phyloP scores from a whole-genome alignment of 1,140 invertebrate genomes.

The Drosophila subpulchrella region DNA sequence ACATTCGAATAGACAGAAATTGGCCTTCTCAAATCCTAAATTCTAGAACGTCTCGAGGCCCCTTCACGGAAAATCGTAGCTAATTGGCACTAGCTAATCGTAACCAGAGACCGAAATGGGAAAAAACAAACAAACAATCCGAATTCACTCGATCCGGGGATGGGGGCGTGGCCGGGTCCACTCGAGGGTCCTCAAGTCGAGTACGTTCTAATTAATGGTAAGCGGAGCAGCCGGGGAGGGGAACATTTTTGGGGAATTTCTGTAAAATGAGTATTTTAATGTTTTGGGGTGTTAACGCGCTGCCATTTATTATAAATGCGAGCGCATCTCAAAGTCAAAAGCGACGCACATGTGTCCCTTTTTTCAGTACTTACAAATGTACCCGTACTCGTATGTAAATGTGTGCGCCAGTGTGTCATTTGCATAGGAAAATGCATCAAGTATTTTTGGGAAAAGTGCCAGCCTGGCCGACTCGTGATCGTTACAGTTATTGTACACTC shows the following conservation, averaged over 20 bases:
- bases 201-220: constrained; percentile 64
- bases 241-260: constrained; percentile 62
- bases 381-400: constrained; percentile 30
- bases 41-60: not conserved
- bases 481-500: constrained; percentile 23
- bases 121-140: constrained; percentile 66
- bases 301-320: constrained; percentile 74
- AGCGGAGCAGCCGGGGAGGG: constrained; percentile 2
- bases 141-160: constrained; percentile 27
- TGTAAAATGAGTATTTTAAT: constrained; percentile 73
- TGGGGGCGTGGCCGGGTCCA: constrained; percentile 37
- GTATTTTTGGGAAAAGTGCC: constrained; percentile 33
- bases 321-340: constrained; percentile 43
- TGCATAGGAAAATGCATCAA: constrained; percentile 10
- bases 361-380: constrained; percentile 20
- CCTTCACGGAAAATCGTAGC: constrained; percentile 14
- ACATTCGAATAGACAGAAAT: too few relatives aligned
- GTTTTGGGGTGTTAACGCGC: constrained; percentile 77
- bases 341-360: constrained; percentile 25
- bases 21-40: not conserved
- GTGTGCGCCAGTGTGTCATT: constrained; percentile 15
- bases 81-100: constrained; percentile 55
- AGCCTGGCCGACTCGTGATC: constrained; percentile 36
- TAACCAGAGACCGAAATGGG: constrained; percentile 58
- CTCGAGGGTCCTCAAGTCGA: constrained; percentile 47